These are phyloP conservation scores for Aporrectodea caliginosa DNA, from an alignment of 1,140 invertebrate genomes.

Conservation along the genomic window DNA sequence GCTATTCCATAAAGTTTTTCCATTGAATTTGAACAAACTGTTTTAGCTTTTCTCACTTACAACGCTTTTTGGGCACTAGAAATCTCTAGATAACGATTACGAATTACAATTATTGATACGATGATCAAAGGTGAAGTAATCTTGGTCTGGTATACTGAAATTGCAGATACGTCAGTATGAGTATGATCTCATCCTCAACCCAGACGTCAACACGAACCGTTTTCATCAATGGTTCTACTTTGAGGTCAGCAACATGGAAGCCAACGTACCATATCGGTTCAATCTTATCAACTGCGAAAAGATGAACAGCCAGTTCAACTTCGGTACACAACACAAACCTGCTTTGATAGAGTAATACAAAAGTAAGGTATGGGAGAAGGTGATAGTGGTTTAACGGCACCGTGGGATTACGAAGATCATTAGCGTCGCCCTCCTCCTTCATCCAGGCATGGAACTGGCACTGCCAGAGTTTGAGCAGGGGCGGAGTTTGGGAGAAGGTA, in stretches of 20 bases:
- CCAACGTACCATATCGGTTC: slow-evolving; percentile 71
- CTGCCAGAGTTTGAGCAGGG: no score
- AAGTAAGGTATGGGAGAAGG: no score
- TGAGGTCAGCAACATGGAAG: slow-evolving; percentile 76
- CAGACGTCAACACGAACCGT: slow-evolving; percentile 75
- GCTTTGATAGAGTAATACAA: no score
- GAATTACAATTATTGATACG: no score
- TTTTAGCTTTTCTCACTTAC: no score
- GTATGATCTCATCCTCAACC: slow-evolving; percentile 89
- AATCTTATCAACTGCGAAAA: slow-evolving; percentile 91
- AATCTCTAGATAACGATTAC: no score
- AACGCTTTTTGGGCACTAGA: no score
- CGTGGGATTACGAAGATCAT: no score
- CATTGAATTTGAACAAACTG: neutral
- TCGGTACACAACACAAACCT: slow-evolving; percentile 62
- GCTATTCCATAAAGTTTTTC: neutral
- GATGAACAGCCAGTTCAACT: slow-evolving; percentile 82
- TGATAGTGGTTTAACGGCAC: neutral
- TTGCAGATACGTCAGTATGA: slow-evolving; percentile 61
- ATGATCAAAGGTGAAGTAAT: no score
- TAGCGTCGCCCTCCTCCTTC: no score
- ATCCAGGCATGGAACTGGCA: no score
- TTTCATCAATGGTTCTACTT: slow-evolving; percentile 93
- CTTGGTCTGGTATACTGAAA: no score
- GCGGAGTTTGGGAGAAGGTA: neutral